Base-by-base conservation (phyloP, 2,797 vertebrate species). In the Sylvia borin region DNA sequence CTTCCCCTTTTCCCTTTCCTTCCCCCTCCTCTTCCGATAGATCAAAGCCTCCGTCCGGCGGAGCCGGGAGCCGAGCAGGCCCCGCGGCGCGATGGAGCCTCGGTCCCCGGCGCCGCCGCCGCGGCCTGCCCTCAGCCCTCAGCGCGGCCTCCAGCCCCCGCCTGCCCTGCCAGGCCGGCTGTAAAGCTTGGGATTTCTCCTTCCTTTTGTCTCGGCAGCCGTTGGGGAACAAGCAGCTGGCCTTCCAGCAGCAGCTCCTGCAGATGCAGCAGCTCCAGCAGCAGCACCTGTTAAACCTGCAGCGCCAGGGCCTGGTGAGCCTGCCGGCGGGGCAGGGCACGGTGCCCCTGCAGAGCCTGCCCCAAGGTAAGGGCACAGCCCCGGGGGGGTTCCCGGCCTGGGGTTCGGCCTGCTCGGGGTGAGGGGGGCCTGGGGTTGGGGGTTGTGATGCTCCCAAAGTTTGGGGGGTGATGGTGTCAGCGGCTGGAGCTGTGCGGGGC, bases 201-300 rank as follows among this genome's bases (percentile, higher is more conserved):
- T 91, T 83, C 86, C 95, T 83, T 97, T 96, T 98, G 95, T 93
- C 96, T 96, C 89, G 96, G 98, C 97, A 98, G 98, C 98, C 98
- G 92, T 97, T 99, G 97, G 98, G 99, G 97, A 99, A 98, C 97
- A 99, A 99, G 98, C 99, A 99, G 98, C 98, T 99, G 98, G 99
- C 99, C 95, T 99, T 99, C 98, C 99, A 99, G 98, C 99, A 99
- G 98, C 99, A 99, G 98, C 98, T 99, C 97, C 98, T 99, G 96
- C 99, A 99, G 98, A 99, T 99, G 99, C 99, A 99, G 98, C 99
- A 99, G 98, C 98, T 99, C 88, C 99, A 99, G 97, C 99, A 99
- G 98, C 99, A 99, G 98, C 99, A 99, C 97, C 98, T 99, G 97
- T 98, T 99, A 97, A 99, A 99, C 98, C 99, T 99, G 94, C 99